Evolutionary conservation across 2,797 vertebrate genomes (phyloP), one percentile per base, ranked within the genome.

Genomic region (Labeo calbasu): DNA sequence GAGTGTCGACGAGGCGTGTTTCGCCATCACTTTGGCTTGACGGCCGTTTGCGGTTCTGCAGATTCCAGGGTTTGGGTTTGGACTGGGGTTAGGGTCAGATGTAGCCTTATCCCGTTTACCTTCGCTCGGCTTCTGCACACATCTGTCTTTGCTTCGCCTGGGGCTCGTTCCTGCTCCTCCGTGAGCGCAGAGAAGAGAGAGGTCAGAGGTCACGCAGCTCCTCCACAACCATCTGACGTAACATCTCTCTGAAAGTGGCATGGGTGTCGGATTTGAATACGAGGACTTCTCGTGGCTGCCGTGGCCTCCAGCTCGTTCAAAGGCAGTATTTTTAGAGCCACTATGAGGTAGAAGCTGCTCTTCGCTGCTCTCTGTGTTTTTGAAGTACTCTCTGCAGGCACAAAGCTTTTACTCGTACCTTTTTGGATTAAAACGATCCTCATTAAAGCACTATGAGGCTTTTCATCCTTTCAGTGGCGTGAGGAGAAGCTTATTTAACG

Each of bases 361-460:
- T 86, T 57, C 69, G 78, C 48, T 86, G 75, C 76, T 86, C 92
- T 91, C 36, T 55, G 81, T 75, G 85, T 89, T 90, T 90, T 86
- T 94, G 90, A 92, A 94, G 94, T 88, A 92, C 93, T 92, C 94
- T 95, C 91, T 87, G 88, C 88, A 80, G 84, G 88, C 77, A 86
- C 87, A 85, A 85, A 91, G 91, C 91, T 93, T 93, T 93, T 89
- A 93, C 91, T 93, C 89, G 87, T 90, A 88, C 90, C 43, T 61
- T 90, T 92, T 92, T 91, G 91, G 92, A 91, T 93, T 91, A 92
- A 93, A 91, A 86, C 82, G 88, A 90, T 91, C 87, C 91, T 84
- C 89, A 88, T 94, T 92, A 93, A 94, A 93, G 92, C 90, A 89
- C 89, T 72, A 88, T 66, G 87, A 79, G 48, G 51, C 91, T 89